Evolutionary conservation across 2,113 vertebrate genomes (phyloP).

Genomic region (Lepisosteus osseus): DNA sequence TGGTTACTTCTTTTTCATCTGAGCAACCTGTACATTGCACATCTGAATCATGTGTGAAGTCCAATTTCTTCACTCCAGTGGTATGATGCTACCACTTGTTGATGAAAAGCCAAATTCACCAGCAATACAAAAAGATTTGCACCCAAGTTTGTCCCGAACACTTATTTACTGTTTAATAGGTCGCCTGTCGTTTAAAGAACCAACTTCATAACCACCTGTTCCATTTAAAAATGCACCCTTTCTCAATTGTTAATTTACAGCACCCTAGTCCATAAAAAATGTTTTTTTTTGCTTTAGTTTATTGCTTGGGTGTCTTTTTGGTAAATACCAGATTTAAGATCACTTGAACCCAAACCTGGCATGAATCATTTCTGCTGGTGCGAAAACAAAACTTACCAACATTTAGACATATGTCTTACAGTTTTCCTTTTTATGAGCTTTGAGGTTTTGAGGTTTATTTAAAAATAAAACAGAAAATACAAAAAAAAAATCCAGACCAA

Average conservation of each 20-base stretch:
- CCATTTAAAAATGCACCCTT: not conserved
- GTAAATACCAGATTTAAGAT: conserved; percentile 17
- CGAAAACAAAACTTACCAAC: not conserved
- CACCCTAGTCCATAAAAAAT: not conserved
- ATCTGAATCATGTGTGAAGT: too few relatives aligned
- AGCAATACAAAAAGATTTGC: too few relatives aligned
- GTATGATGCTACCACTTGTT: too few relatives aligned
- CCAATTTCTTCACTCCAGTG: too few relatives aligned
- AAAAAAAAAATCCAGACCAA: conserved; percentile 31
- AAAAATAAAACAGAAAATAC: conserved; percentile 12
- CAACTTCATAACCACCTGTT: conserved; percentile 6
- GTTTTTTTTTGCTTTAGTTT: conserved; percentile 8
- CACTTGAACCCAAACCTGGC: not conserved
- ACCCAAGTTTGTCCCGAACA: too few relatives aligned
- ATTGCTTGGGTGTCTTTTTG: conserved; percentile 21
- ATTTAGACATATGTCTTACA: too few relatives aligned
- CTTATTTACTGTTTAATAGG: too few relatives aligned
- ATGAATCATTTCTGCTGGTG: not conserved
- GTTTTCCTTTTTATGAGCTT: conserved; percentile 43
- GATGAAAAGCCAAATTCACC: too few relatives aligned
- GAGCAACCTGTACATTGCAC: too few relatives aligned
- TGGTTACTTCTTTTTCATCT: conserved; percentile 7
- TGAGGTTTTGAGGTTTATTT: conserved; percentile 65
- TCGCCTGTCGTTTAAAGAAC: not conserved
- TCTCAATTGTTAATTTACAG: conserved; percentile 1